Percentiles rank a stretch among this genome's conserved stretches.
Evolutionary conservation across 2,888 invertebrate genomes (phyloP).

Genomic region (Entomobrya proxima): DNA sequence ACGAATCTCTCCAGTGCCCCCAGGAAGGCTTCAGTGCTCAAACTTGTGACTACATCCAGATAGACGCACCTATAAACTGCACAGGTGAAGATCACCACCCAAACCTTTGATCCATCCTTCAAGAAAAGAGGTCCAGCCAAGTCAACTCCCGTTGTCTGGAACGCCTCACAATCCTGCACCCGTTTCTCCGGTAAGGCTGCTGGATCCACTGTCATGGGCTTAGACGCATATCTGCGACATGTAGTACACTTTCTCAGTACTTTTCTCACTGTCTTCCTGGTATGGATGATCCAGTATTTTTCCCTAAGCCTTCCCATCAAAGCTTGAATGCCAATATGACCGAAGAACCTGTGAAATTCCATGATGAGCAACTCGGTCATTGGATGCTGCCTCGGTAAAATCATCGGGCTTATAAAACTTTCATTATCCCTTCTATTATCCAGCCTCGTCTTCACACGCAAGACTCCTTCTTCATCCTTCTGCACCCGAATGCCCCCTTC

Average conservation of each 20-base stretch:
- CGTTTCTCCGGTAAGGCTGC: not conserved
- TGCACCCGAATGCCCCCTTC: too few relatives aligned
- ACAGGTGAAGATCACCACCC: conserved; percentile 77
- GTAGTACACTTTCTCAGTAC: too few relatives aligned
- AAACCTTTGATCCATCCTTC: conserved; percentile 75
- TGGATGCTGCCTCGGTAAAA: not conserved
- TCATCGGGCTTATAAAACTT: not conserved
- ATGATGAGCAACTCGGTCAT: not conserved
- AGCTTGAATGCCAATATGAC: not conserved
- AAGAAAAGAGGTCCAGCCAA: conserved; percentile 77
- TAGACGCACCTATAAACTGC: conserved; percentile 77
- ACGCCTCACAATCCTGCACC: not conserved
- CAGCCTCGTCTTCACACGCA: not conserved
- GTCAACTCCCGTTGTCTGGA: conserved; percentile 76
- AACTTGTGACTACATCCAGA: conserved; percentile 73
- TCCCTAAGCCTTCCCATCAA: too few relatives aligned
- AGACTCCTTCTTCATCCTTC: not conserved
- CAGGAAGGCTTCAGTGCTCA: not conserved
- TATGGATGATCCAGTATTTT: too few relatives aligned
- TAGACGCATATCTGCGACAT: too few relatives aligned
- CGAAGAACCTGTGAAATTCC: not conserved
- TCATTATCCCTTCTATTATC: not conserved
- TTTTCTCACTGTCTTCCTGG: too few relatives aligned
- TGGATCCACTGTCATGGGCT: not conserved
- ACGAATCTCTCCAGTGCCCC: not conserved